Base-by-base conservation (phyloP, 2,113 vertebrate species). In the Delphinapterus leucas region DNA sequence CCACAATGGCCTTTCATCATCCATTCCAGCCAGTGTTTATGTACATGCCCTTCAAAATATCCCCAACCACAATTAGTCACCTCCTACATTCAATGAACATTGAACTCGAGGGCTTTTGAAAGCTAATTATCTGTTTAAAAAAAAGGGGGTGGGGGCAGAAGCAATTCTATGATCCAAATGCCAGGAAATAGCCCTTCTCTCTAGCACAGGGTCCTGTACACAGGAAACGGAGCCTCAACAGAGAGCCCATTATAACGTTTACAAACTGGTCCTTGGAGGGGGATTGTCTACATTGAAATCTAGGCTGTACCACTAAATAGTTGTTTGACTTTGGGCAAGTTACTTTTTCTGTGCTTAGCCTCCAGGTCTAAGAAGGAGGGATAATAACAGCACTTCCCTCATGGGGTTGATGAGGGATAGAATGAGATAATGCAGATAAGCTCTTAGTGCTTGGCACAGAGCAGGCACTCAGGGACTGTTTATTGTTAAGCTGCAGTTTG, bases 61-160 rank as follows among this genome's bases (percentile, higher is more conserved):
- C 74, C 23, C 23, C 12, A 68, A 21, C 49, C 61, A 65, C 47
- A 61, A 79, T 85, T 47, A 94, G n/a, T 70, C 44, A 86, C 68
- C 83, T 70, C 93, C 91, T 91, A 6, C 26, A 28, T 44, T 91
- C 85, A 86, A 2, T n/a, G 33, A 96, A 49, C 85, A 74, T 74
- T 92, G 83, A 84, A 84, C 73, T 71, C 26, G 5, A 88, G 70
- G 83, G 31, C 55, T 95, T 85, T 82, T 73, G 31, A 47, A 94
- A 94, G 79, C 85, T 92, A 95, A 95, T 96, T 86, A 89, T 81
- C 14, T 1, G 41, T 38, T 90, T 65, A 5, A 25, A 80, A 25
- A 73, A 73, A 77, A 25, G 11, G 38, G 8, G 49, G 14, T 41
- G 3, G 14, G 15, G 53, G 0, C 26, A 73, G 82, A 92, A 70